Evolutionary conservation across 1,140 invertebrate species (phyloP), one percentile per base, ranked within the genome.

Genomic region (Sitodiplosis mosellana): DNA sequence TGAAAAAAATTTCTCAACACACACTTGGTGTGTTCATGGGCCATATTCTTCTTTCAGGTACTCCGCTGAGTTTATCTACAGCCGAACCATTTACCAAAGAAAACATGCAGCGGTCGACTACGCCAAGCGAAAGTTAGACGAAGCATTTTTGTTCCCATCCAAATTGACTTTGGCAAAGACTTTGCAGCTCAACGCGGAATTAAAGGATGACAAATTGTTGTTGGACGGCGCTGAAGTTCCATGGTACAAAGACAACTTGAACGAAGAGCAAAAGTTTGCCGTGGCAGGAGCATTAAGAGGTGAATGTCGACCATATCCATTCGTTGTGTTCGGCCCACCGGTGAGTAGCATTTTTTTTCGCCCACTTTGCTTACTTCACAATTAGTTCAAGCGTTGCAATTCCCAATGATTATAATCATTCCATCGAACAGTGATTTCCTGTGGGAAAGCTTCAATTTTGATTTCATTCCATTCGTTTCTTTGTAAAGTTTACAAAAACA

Each of bases 321-420:
- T 94, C 56, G 70, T 92, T 6, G 80, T 96, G 50, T 95, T 84
- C 68, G 92, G 92, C 2, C 91, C 92, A 38, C 91, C 91, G 2
- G 27, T 27, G n/a, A n/a, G n/a, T n/a, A n/a, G n/a, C n/a, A n/a
- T n/a, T n/a, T n/a, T n/a, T n/a, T n/a, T n/a, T n/a, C n/a, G n/a
- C n/a, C n/a, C n/a, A n/a, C n/a, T n/a, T n/a, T n/a, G n/a, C n/a
- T n/a, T n/a, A n/a, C n/a, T n/a, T n/a, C n/a, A n/a, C n/a, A n/a
- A n/a, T n/a, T n/a, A n/a, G n/a, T n/a, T n/a, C n/a, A n/a, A n/a
- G n/a, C n/a, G n/a, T n/a, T n/a, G n/a, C n/a, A n/a, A n/a, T n/a
- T n/a, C n/a, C n/a, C n/a, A n/a, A n/a, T n/a, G n/a, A n/a, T n/a
- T n/a, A n/a, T n/a, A 27, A 27, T 27, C 27, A 27, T 27, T 27